Percentiles rank a stretch among this genome's conserved stretches.
phyloP scores from a whole-genome alignment of 2,888 invertebrate genomes.

The Salpingus planirostris region DNA sequence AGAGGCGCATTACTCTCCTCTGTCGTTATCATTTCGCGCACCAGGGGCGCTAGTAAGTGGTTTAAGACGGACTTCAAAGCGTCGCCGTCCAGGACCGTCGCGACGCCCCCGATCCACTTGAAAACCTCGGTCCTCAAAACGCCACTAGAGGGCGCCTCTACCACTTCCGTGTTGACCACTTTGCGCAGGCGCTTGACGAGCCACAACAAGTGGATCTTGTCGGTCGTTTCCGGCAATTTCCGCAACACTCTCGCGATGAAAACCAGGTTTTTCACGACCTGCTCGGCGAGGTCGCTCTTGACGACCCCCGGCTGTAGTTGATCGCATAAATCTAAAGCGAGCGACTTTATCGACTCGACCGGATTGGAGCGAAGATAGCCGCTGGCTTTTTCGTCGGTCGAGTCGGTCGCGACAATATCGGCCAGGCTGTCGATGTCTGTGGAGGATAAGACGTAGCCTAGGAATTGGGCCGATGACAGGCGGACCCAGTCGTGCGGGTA shows the following conservation, averaged over 20 bases:
- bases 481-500: slow-evolving; percentile 87
- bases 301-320: slow-evolving; percentile 57
- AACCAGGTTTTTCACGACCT: slow-evolving; percentile 61
- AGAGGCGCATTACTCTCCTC: slow-evolving; percentile 58
- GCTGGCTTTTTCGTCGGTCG: slow-evolving; percentile 14
- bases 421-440: slow-evolving; percentile 55
- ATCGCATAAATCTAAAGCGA: slow-evolving; percentile 66
- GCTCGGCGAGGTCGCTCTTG: slow-evolving; percentile 65
- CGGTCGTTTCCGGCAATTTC: slow-evolving; percentile 40
- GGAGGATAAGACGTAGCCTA: slow-evolving; percentile 60
- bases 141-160: slow-evolving; percentile 53
- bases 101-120: slow-evolving; percentile 71
- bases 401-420: slow-evolving; percentile 35
- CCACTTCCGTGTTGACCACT: slow-evolving; percentile 71
- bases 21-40: slow-evolving; percentile 67
- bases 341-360: slow-evolving; percentile 51
- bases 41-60: slow-evolving; percentile 64
- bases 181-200: slow-evolving; percentile 64
- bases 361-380: slow-evolving; percentile 53
- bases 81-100: slow-evolving; percentile 53
- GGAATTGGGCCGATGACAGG: slow-evolving; percentile 63
- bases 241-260: slow-evolving; percentile 61
- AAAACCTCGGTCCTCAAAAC: slow-evolving; percentile 69
- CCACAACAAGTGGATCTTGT: slow-evolving; percentile 60
- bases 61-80: slow-evolving; percentile 52